Evolutionary conservation across 2,113 vertebrate species (phyloP).

Genomic region (Nannospalax galili): DNA sequence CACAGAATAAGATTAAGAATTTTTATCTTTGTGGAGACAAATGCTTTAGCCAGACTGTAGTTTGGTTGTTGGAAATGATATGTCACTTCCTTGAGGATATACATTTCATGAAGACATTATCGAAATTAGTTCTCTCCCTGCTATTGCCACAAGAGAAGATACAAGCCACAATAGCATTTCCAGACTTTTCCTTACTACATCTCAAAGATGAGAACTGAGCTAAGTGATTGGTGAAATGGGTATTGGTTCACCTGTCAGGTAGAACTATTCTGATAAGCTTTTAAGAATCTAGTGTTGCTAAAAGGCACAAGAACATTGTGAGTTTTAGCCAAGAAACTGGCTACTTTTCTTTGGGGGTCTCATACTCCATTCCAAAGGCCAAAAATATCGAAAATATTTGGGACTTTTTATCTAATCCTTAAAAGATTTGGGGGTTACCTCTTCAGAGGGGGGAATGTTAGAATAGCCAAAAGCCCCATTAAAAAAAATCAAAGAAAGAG

Average conservation of each 20-base stretch:
- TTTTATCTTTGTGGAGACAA: not conserved
- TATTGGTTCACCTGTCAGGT: not conserved
- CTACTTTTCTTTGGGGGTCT: no score
- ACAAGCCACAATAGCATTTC: not conserved
- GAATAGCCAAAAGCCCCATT: no score
- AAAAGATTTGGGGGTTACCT: no score
- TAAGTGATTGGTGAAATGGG: not conserved
- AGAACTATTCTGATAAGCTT: not conserved
- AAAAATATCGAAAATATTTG: no score
- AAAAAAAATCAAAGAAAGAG: no score
- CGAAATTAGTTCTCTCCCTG: not conserved
- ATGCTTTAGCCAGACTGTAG: not conserved
- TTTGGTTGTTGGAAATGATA: constrained; percentile 2
- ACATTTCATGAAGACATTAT: not conserved
- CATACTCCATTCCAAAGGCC: no score
- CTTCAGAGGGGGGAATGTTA: no score
- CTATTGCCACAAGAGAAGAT: not conserved
- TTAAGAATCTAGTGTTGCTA: no score
- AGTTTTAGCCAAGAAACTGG: no score
- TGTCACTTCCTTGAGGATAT: not conserved
- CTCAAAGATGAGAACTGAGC: not conserved
- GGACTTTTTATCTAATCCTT: no score
- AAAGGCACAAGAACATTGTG: no score
- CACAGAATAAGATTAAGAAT: not conserved
- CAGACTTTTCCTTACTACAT: not conserved